A percentile compares a stretch with the other conserved stretches of the same genome.
Evolutionary conservation across 1,140 invertebrate genomes (phyloP).

Genomic region (Pseudomyrmex flavicornis): DNA sequence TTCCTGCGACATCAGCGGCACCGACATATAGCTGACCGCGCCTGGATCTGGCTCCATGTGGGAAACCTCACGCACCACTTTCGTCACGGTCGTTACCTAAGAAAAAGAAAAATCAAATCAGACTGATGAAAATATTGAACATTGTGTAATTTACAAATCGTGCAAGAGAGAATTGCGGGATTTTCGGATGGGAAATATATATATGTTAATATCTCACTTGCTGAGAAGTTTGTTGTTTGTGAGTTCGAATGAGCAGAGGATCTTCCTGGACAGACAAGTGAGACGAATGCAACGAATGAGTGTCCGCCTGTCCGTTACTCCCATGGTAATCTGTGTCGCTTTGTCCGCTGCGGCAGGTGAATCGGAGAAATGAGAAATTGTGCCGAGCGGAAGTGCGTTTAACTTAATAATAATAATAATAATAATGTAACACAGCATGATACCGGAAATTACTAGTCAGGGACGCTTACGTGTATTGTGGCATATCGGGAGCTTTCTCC

Average conservation of each 20-base stretch:
- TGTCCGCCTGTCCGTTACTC: constrained; percentile 87
- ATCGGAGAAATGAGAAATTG: constrained; percentile 55
- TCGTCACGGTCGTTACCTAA: constrained; percentile 88
- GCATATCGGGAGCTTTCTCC: constrained; percentile 88
- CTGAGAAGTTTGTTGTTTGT: constrained; percentile 87
- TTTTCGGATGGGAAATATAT: background rate
- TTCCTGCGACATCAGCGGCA: constrained; percentile 84
- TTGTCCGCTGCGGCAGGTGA: constrained; percentile 79
- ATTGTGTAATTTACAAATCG: background rate
- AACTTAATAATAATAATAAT: no score
- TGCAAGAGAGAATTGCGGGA: background rate
- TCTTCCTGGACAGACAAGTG: constrained; percentile 86
- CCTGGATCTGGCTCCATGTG: constrained; percentile 88
- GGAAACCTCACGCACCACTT: constrained; percentile 88
- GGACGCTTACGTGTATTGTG: constrained; percentile 88
- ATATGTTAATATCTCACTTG: constrained; percentile 82
- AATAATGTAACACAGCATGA: background rate
- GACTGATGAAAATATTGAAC: no score
- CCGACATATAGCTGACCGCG: constrained; percentile 84
- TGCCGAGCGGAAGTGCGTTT: no score
- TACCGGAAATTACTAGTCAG: constrained; percentile 40
- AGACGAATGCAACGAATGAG: constrained; percentile 86
- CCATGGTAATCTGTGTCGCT: constrained; percentile 85
- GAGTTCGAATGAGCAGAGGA: constrained; percentile 86
- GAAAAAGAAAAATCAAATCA: constrained; percentile 29